Conservation (phyloP, 2,888 invertebrate genomes). For the Sesamia inferens region DNA sequence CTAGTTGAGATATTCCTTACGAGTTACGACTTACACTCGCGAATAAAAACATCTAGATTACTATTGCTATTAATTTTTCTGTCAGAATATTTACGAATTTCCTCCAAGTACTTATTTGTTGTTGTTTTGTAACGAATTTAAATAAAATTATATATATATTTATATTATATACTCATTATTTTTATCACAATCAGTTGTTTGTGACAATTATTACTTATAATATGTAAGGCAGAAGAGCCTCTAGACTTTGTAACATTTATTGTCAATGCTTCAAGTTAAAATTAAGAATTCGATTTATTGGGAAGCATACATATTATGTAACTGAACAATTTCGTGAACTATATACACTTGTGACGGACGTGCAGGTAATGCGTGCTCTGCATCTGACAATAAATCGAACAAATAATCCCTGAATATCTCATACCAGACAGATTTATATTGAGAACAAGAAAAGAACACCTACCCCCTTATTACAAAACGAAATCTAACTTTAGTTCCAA, state of each 20-base stretch:
- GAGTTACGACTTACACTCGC: constrained; percentile 28
- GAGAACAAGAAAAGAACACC: constrained; percentile 9
- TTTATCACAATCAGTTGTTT: constrained; percentile 52
- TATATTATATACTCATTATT: constrained; percentile 14
- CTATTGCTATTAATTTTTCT: constrained; percentile 38
- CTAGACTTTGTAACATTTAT: constrained; percentile 43
- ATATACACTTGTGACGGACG: too few species aligned
- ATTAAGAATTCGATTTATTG: constrained; percentile 45
- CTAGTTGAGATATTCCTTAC: constrained; percentile 30
- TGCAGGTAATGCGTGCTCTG: too few species aligned
- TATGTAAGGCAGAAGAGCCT: constrained; percentile 17
- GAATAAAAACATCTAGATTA: constrained; percentile 43
- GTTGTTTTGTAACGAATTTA: constrained; percentile 28
- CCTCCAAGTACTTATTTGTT: constrained; percentile 21
- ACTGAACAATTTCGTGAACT: background rate
- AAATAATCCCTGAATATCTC: constrained; percentile 15
- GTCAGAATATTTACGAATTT: constrained; percentile 17
- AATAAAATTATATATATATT: constrained; percentile 22
- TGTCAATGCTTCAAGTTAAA: constrained; percentile 37
- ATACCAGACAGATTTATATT: constrained; percentile 12
- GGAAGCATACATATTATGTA: background rate
- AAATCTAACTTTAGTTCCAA: too few species aligned
- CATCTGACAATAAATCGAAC: constrained; percentile 31
- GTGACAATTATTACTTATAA: constrained; percentile 31
- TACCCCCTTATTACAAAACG: too few species aligned